These are phyloP conservation scores for Eciton burchellii DNA, from an alignment of 1,140 invertebrate species.

Conservation along the genomic window DNA sequence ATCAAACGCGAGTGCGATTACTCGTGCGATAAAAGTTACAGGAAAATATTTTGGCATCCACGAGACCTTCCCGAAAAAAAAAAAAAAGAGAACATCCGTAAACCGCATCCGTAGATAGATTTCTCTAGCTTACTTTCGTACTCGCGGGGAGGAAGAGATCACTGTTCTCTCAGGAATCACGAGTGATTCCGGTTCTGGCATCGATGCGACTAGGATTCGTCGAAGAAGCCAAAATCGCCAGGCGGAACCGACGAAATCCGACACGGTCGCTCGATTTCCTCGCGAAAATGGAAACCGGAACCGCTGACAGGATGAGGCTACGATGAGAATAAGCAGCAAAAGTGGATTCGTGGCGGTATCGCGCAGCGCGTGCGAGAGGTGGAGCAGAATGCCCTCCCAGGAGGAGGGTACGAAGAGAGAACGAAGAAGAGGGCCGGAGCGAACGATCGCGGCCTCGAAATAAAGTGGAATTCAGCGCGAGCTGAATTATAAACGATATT, in stretches of 20 bases:
- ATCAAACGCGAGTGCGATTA: too few species aligned
- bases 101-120: background rate
- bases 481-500: constrained; percentile 85
- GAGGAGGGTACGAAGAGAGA: constrained; percentile 58
- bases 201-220: background rate
- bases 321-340: constrained; percentile 25
- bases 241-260: background rate
- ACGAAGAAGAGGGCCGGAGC: constrained; percentile 43
- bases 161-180: background rate
- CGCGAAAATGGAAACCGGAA: constrained; percentile 11
- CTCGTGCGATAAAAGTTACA: too few species aligned
- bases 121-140: background rate
- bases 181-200: background rate
- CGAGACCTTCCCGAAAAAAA: too few species aligned
- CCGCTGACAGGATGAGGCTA: constrained; percentile 2
- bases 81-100: background rate
- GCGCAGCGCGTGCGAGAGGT: constrained; percentile 68
- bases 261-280: background rate
- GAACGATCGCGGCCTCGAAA: constrained; percentile 70
- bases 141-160: background rate
- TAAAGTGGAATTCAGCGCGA: constrained; percentile 83
- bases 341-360: constrained; percentile 49
- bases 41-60: too few species aligned
- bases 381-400: constrained; percentile 10
- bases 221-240: background rate